Base-by-base conservation (phyloP, 2,888 invertebrate species). In the Xanthorhoe designata region DNA sequence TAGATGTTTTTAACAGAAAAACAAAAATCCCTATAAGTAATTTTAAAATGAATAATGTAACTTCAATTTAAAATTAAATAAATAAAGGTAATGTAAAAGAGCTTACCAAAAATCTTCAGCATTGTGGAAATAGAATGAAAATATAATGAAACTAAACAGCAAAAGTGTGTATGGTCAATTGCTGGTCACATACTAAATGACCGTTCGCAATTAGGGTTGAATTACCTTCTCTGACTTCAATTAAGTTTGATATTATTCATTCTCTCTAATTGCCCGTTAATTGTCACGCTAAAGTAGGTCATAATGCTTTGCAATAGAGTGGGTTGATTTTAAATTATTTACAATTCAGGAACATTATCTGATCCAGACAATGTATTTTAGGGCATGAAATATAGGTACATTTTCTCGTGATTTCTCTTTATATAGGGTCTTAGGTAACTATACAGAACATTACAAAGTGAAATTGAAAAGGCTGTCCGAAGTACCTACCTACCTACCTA, bases 201-300 rank as follows among this genome's bases (percentile, higher is more conserved):
- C 19, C 61, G 45, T 56, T 19, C 53, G 60, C 72, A 69, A 71
- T 74, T 71, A 74, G 71, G 66, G 71, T 73, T 64, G 64, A 69
- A 69, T 75, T 75, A 75, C 65, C 58, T 61, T 66, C 66, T 51
- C 54, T 54, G 51, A 61, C 67, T 64, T 53, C 63, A 64, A 61
- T 68, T 68, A 52, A 61, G 52, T 55, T 61, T 61, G 67, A 67
- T 70, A 68, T 51, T 51, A 66, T 70, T 76, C 61, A 78, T 76
- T 75, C 57, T 59, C 58, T 64, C 65, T 78, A 76, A 78, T 76
- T 68, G 65, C 60, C 29, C 61, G 63, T 75, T 63, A 69, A 53
- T 60, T 72, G 70, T 51, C 69, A 74, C 45, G 56, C 66, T n/a
- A 76, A 72, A 73, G 18, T 74, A 64, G 64, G 49, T 62, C 66